Evolutionary conservation across 2,888 invertebrate species (phyloP).

Genomic region (Adelphocoris suturalis): DNA sequence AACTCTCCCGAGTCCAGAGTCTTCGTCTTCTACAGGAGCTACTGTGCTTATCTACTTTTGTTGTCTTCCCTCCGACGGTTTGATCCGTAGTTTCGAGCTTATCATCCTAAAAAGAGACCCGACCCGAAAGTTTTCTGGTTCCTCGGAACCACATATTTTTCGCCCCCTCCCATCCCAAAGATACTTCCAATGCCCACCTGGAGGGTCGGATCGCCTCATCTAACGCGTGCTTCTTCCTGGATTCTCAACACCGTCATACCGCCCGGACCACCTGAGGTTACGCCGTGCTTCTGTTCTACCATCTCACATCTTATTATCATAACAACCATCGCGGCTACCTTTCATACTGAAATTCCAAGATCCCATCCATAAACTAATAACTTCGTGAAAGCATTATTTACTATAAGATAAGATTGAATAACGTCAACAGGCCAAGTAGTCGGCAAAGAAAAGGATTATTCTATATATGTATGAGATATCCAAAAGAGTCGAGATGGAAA

Average conservation of each 20-base stretch:
- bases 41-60: constrained; percentile 58
- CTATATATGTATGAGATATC: no score
- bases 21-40: constrained; percentile 10
- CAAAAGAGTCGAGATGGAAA: no score
- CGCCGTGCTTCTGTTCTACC: constrained; percentile 56
- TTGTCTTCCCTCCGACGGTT: constrained; percentile 20
- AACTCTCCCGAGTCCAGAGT: background rate
- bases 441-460: no score
- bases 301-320: constrained; percentile 58
- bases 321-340: constrained; percentile 49
- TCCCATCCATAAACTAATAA: no score
- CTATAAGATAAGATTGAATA: no score
- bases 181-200: constrained; percentile 42
- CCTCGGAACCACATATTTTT: constrained; percentile 46
- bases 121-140: constrained; percentile 52
- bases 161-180: background rate
- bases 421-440: no score
- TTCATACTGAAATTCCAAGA: background rate
- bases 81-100: constrained; percentile 62
- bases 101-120: constrained; percentile 53
- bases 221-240: constrained; percentile 52
- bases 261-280: constrained; percentile 40
- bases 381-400: no score
- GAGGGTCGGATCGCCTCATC: constrained; percentile 46
- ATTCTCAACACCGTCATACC: constrained; percentile 66